Percentiles rank a stretch among this genome's conserved stretches.
Conservation (phyloP, 1,140 invertebrate species). For the Centruroides vittatus region DNA sequence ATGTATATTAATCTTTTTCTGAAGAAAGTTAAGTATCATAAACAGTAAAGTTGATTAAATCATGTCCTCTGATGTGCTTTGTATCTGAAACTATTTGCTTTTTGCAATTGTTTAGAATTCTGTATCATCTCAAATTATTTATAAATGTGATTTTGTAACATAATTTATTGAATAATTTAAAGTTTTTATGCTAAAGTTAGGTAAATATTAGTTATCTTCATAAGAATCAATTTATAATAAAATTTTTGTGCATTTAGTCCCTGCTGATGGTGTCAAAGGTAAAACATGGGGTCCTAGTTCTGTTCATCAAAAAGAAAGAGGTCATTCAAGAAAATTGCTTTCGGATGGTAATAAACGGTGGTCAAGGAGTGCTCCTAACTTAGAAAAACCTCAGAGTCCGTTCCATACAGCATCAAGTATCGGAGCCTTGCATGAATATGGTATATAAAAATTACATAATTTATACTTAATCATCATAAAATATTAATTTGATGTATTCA, state of each 20-base stretch:
- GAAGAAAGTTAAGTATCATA: no score
- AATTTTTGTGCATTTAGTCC: constrained; percentile 40
- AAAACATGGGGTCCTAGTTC: constrained; percentile 18
- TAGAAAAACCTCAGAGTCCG: constrained; percentile 13
- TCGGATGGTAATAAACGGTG: constrained; percentile 28
- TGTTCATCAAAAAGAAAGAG: constrained; percentile 23
- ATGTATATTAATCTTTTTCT: no score
- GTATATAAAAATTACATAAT: no score
- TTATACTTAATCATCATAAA: no score
- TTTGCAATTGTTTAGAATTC: no score
- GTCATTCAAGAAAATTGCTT: constrained; percentile 35
- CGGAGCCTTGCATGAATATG: no score
- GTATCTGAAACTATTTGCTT: no score
- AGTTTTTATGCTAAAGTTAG: neutral
- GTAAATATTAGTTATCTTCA: neutral
- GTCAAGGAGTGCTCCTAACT: constrained; percentile 37
- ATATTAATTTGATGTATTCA: no score
- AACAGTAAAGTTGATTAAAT: no score
- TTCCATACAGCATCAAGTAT: neutral
- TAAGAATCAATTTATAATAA: neutral
- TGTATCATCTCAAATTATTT: neutral
- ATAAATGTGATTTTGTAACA: neutral
- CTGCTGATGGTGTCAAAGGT: constrained; percentile 84
- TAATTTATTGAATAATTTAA: neutral
- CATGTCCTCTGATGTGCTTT: no score